Base-by-base conservation (phyloP, 1,140 invertebrate genomes). In the Brachionus asplanchnoidis region DNA sequence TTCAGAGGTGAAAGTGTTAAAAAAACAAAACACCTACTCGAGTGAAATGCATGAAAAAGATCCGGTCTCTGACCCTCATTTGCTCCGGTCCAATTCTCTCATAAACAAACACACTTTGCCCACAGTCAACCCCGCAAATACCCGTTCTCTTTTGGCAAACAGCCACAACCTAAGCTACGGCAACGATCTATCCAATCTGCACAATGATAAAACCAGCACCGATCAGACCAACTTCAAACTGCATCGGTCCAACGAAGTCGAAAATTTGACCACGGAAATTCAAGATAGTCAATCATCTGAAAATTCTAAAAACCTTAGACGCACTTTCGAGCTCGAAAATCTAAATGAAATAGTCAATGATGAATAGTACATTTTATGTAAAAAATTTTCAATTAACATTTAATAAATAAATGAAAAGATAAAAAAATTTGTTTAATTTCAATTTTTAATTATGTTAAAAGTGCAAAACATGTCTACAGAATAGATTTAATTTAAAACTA, bases 331-430 rank as follows among this genome's bases (percentile, higher is more conserved):
- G 32, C 46, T 77, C 4, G 73, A 77, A 44, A 77, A 77, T 77
- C 50, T 77, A 77, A 77, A 77, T 28, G 73, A 77, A 77, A 12
- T 50, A 50, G 44, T 50, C 20, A 77, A 77, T 17, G 73, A 77
- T 32, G 73, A 77, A 32, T 70, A 40, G n/a, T 70, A 12, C 28
- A 60, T 23, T 60, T 60, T 8, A 23, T 60, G 53, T 60, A 60
- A 60, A 26, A 60, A 6, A 20, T 26, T 60, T 60, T 60, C 14
- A 46, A 60, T 60, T 60, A 60, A 60, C 53, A 60, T 60, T 60
- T 60, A 60, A 60, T 23, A 60, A 36, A 36, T 36, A 36, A 36
- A 36, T 36, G 6, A 36, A 36, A 36, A 36, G 4, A 36, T 36
- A 36, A 36, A 36, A 36, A 36, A 1, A 36, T 0, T 7, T 36